Evolutionary conservation across 2,797 vertebrate genomes (phyloP).

Genomic region (Iguana delicatissima): DNA sequence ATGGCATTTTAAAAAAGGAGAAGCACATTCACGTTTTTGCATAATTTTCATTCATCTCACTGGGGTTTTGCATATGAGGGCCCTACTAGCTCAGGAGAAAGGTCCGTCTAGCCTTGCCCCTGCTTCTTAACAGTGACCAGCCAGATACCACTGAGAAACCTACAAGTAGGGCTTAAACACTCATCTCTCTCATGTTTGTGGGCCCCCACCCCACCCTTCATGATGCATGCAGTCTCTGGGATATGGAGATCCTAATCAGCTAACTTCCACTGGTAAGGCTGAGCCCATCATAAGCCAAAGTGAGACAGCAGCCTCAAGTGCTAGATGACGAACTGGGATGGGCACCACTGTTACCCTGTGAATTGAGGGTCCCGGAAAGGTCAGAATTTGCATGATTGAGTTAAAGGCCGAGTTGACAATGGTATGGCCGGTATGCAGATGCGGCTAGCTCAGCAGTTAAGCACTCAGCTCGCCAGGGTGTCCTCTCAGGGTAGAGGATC

Average conservation of each 20-base stretch:
- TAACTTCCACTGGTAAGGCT: background rate
- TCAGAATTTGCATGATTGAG: no score
- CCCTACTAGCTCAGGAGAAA: background rate
- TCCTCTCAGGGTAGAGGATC: no score
- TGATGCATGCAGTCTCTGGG: background rate
- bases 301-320: background rate
- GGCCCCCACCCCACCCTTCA: background rate
- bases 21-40: background rate
- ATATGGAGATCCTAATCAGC: background rate
- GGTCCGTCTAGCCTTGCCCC: background rate
- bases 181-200: no score
- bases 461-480: no score
- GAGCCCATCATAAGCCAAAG: background rate
- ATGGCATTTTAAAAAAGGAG: background rate
- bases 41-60: background rate
- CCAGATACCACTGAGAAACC: background rate
- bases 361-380: no score
- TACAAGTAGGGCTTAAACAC: background rate
- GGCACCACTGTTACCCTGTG: no score
- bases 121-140: background rate
- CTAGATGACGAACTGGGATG: background rate
- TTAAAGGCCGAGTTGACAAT: no score
- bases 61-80: background rate
- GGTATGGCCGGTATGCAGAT: no score
- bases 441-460: no score